These are phyloP conservation scores for Peromyscus maniculatus DNA, from an alignment of 2,113 vertebrate genomes.

Conservation along the genomic window DNA sequence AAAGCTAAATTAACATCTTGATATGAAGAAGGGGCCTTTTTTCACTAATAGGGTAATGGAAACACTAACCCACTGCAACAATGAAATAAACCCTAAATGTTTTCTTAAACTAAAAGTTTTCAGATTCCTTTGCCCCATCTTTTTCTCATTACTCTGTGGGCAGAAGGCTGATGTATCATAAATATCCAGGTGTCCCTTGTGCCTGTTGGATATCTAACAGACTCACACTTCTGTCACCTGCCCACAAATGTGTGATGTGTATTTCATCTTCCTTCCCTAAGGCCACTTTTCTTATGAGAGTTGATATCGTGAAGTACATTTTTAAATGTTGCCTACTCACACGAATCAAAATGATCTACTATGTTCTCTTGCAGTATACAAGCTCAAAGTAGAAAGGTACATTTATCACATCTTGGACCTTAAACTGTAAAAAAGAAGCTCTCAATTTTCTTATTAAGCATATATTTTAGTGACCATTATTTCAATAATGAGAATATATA, in stretches of 20 bases:
- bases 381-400: constrained; percentile 15
- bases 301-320: not conserved
- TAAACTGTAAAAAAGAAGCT: not conserved
- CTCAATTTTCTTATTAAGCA: not conserved
- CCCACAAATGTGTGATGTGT: not conserved
- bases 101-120: constrained; percentile 54
- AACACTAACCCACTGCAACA: not conserved
- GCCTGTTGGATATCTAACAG: not conserved
- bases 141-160: constrained; percentile 9
- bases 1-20: constrained; percentile 12
- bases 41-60: not conserved
- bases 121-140: not conserved
- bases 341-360: not conserved
- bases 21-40: not conserved
- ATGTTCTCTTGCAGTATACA: not conserved
- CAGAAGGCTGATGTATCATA: not conserved
- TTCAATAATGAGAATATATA: not conserved
- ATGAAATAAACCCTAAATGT: not conserved
- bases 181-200: not conserved
- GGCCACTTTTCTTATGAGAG: not conserved
- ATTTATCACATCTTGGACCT: not conserved
- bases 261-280: not conserved
- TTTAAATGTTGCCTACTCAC: not conserved
- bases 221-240: not conserved
- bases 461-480: not conserved